These are phyloP conservation scores for Catocala fraxini DNA, from an alignment of 2,888 invertebrate species.

Conservation along the genomic window DNA sequence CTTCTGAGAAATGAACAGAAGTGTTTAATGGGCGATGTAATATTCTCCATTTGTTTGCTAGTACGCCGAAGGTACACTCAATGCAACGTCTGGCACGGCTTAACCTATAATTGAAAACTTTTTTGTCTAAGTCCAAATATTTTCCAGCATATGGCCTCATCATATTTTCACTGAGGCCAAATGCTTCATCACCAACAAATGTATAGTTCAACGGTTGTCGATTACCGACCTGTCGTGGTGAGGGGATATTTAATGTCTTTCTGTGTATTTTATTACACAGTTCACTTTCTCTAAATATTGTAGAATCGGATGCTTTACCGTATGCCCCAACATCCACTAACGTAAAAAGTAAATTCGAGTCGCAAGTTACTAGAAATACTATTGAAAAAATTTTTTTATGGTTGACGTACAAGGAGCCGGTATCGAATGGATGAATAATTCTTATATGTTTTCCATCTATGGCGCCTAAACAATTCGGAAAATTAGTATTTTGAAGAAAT, in stretches of 20 bases:
- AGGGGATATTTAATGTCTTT: slow-evolving; percentile 40
- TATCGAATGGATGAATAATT: no score
- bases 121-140: slow-evolving; percentile 28
- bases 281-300: no score
- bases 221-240: slow-evolving; percentile 41
- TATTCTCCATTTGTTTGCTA: no score
- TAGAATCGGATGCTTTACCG: no score
- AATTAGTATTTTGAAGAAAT: no score
- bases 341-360: slow-evolving; percentile 49
- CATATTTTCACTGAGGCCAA: no score
- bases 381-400: slow-evolving; percentile 44
- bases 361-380: slow-evolving; percentile 43
- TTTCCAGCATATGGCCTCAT: slow-evolving; percentile 23
- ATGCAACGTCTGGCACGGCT: no score
- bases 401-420: slow-evolving; percentile 37
- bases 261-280: slow-evolving; percentile 3
- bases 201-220: slow-evolving; percentile 13
- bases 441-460: no score
- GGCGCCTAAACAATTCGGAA: no score
- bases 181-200: no score
- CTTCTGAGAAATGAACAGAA: slow-evolving; percentile 33
- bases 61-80: no score
- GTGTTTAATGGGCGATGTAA: background rate
- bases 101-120: slow-evolving; percentile 35
- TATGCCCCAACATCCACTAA: slow-evolving; percentile 27